A percentile compares a stretch with the other conserved stretches of the same genome.
These are phyloP conservation scores for Drosophila burlai DNA, from an alignment of 1,140 invertebrate species.

Conservation along the genomic window DNA sequence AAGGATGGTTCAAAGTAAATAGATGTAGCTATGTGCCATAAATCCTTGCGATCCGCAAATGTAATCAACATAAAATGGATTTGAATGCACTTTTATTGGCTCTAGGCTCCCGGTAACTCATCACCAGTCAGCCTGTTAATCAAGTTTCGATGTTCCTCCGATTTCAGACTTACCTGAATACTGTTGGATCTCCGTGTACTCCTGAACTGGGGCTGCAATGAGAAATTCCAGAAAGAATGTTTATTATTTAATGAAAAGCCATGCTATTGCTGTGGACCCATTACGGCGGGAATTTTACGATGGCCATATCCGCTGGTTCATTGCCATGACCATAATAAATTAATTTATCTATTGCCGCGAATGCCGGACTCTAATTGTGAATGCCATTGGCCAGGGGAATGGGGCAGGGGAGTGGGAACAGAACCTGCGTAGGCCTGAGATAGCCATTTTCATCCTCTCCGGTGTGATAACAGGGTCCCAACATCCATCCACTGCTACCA, in stretches of 20 bases:
- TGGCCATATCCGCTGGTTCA: slow-evolving; percentile 73
- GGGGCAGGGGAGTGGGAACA: neutral
- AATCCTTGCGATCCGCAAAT: slow-evolving; percentile 27
- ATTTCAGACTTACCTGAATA: slow-evolving; percentile 72
- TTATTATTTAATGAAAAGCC: slow-evolving; percentile 57
- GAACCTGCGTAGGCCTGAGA: slow-evolving; percentile 56
- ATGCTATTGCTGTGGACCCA: slow-evolving; percentile 33
- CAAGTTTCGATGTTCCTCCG: slow-evolving; percentile 11
- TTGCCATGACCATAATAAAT: slow-evolving; percentile 76
- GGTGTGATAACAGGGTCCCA: slow-evolving; percentile 68
- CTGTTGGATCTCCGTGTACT: slow-evolving; percentile 80
- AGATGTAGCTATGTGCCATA: slow-evolving; percentile 2
- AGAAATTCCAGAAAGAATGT: slow-evolving; percentile 34
- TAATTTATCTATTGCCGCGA: slow-evolving; percentile 74
- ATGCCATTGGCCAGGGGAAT: slow-evolving; percentile 57
- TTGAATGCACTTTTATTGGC: slow-evolving; percentile 40
- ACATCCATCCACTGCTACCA: slow-evolving; percentile 40
- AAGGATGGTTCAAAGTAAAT: neutral
- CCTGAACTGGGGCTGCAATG: slow-evolving; percentile 80
- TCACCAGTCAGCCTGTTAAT: slow-evolving; percentile 10
- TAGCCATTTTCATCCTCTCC: slow-evolving; percentile 16
- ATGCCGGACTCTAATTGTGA: slow-evolving; percentile 72
- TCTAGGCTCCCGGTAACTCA: slow-evolving; percentile 2
- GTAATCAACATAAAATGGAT: slow-evolving; percentile 47
- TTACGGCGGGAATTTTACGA: slow-evolving; percentile 63